These are phyloP conservation scores for Eulacestoma nigropectus DNA, from an alignment of 2,113 vertebrate species.

Conservation along the genomic window DNA sequence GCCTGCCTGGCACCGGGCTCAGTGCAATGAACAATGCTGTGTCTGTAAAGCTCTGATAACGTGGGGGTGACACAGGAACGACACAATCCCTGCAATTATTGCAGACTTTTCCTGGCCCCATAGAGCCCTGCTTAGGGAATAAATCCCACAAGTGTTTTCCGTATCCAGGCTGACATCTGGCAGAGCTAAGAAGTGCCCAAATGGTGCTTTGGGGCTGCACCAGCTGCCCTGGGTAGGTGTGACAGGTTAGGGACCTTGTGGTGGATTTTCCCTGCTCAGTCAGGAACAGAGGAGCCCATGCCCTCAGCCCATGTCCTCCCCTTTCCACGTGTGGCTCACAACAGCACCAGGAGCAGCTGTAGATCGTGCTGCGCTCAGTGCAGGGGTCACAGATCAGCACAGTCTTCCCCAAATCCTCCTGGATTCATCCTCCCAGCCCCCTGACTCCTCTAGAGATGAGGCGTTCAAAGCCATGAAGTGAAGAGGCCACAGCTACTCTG, in stretches of 20 bases:
- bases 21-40: neutral
- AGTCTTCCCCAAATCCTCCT: neutral
- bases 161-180: neutral
- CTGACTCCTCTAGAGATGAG: neutral
- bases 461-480: neutral
- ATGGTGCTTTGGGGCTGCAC: neutral
- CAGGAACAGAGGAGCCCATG: neutral
- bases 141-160: neutral
- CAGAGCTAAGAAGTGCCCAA: neutral
- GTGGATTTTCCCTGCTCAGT: neutral
- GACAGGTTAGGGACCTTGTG: neutral
- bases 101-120: neutral
- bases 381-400: neutral
- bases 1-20: neutral
- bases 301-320: no score
- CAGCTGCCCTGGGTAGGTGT: neutral
- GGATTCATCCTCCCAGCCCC: neutral
- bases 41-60: neutral
- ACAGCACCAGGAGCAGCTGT: neutral
- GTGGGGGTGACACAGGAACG: neutral
- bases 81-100: neutral
- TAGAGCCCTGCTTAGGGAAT: neutral
- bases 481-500: neutral
- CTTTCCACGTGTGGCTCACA: accelerated
- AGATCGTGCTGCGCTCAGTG: neutral